These are phyloP conservation scores for Mythimna vitellina DNA, from an alignment of 2,888 invertebrate genomes.

Conservation along the genomic window DNA sequence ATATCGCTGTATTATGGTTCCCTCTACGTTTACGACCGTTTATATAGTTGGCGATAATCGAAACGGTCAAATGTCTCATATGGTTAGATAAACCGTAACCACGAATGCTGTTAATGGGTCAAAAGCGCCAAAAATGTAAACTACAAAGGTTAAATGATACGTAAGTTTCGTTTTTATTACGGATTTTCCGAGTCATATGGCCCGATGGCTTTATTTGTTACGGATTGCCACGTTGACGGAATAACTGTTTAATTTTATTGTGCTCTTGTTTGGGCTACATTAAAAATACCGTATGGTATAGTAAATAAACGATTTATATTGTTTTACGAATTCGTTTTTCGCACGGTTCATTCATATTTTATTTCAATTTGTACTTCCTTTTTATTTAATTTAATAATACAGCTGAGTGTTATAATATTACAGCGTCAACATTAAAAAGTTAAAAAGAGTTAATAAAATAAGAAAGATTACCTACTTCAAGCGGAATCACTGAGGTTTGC, in stretches of 20 bases:
- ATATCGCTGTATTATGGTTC: slow-evolving; percentile 20
- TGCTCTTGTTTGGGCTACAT: slow-evolving; percentile 20
- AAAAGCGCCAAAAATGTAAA: slow-evolving; percentile 52
- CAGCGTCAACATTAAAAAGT: background rate
- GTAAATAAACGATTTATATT: background rate
- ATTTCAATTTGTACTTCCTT: background rate
- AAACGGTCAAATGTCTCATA: slow-evolving; percentile 46
- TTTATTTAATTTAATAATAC: background rate
- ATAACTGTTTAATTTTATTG: slow-evolving; percentile 23
- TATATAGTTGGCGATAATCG: slow-evolving; percentile 15
- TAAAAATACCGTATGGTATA: background rate
- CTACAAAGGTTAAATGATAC: slow-evolving; percentile 51
- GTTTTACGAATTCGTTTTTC: background rate
- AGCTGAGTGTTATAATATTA: background rate
- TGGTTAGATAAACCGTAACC: slow-evolving; percentile 36
- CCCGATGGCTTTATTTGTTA: slow-evolving; percentile 37
- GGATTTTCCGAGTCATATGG: slow-evolving; percentile 47
- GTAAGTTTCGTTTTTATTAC: slow-evolving; percentile 52
- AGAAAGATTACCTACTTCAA: background rate
- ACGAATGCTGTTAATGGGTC: slow-evolving; percentile 46
- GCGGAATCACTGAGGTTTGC: background rate
- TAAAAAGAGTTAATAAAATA: background rate
- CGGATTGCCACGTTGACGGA: slow-evolving; percentile 26
- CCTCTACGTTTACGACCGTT: slow-evolving; percentile 14
- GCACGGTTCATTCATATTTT: background rate